Conservation (phyloP, 2,888 invertebrate species). For the Ptycholaimellus sp. region DNA sequence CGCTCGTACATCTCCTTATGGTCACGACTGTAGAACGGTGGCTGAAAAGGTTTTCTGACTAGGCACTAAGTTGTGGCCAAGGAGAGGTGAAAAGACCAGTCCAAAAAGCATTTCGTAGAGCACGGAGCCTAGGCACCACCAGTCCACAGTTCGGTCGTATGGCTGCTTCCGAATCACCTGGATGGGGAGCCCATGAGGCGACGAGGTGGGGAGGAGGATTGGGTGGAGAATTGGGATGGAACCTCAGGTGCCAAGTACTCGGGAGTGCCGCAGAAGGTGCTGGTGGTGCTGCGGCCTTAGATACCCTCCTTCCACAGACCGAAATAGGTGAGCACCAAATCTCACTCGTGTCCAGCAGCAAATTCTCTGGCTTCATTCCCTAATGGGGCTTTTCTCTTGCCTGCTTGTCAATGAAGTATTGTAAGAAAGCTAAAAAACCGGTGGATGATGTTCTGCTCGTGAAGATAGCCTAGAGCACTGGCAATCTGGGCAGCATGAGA, state of each 20-base stretch:
- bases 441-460: conserved; percentile 39
- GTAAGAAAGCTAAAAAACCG: conserved; percentile 18
- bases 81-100: conserved; percentile 28
- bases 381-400: too few species aligned
- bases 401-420: conserved; percentile 6
- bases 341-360: conserved; percentile 35
- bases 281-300: conserved; percentile 30
- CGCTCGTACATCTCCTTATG: conserved; percentile 39
- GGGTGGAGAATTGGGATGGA: too few species aligned
- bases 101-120: conserved; percentile 41
- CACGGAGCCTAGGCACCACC: conserved; percentile 42
- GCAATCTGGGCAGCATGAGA: conserved; percentile 41
- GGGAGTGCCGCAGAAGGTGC: conserved; percentile 40
- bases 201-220: too few species aligned
- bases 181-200: too few species aligned
- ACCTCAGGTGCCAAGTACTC: conserved; percentile 39
- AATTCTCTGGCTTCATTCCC: conserved; percentile 40
- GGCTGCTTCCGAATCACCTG: conserved; percentile 37
- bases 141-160: conserved; percentile 39
- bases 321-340: conserved; percentile 41
- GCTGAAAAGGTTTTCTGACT: conserved; percentile 24
- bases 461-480: conserved; percentile 39
- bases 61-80: too few species aligned
- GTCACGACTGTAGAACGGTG: conserved; percentile 40
- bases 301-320: conserved; percentile 40